These are phyloP conservation scores for Notothenia coriiceps DNA, from an alignment of 2,113 vertebrate species.

Conservation along the genomic window DNA sequence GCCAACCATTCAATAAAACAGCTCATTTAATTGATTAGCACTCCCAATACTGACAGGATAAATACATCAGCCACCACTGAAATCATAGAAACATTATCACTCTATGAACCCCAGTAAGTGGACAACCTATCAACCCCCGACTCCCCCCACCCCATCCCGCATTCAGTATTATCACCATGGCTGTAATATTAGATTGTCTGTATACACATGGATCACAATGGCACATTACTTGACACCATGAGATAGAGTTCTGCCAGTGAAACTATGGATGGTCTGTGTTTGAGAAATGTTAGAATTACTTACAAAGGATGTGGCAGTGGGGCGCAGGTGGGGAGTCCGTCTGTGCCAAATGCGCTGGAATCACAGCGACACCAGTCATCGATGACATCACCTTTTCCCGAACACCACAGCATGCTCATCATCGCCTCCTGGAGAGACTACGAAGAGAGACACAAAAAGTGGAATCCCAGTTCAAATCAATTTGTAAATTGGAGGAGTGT, in stretches of 20 bases:
- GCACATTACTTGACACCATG: not conserved
- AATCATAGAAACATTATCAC: not conserved
- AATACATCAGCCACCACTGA: slow-evolving; percentile 15
- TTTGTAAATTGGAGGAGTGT: no score
- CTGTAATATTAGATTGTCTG: not conserved
- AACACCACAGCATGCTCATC: slow-evolving; percentile 99
- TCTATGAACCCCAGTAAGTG: not conserved
- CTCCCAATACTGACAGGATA: not conserved
- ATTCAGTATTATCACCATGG: not conserved
- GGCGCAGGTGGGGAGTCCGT: slow-evolving; percentile 95
- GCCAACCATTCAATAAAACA: slow-evolving; percentile 22
- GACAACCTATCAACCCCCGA: not conserved
- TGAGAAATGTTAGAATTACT: slow-evolving; percentile 50
- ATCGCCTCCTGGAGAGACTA: slow-evolving; percentile 96
- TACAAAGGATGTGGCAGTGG: slow-evolving; percentile 95
- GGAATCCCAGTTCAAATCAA: no score
- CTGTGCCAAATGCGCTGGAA: slow-evolving; percentile 92
- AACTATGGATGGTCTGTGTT: slow-evolving; percentile 41
- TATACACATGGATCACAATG: not conserved
- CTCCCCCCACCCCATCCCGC: not conserved
- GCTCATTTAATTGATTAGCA: slow-evolving; percentile 36
- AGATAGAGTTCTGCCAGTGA: slow-evolving; percentile 36
- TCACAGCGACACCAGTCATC: slow-evolving; percentile 99
- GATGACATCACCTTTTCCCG: slow-evolving; percentile 95
- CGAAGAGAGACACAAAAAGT: not conserved